Base-by-base conservation (phyloP, 2,113 vertebrate genomes). In the Hemichromis elongatus region DNA sequence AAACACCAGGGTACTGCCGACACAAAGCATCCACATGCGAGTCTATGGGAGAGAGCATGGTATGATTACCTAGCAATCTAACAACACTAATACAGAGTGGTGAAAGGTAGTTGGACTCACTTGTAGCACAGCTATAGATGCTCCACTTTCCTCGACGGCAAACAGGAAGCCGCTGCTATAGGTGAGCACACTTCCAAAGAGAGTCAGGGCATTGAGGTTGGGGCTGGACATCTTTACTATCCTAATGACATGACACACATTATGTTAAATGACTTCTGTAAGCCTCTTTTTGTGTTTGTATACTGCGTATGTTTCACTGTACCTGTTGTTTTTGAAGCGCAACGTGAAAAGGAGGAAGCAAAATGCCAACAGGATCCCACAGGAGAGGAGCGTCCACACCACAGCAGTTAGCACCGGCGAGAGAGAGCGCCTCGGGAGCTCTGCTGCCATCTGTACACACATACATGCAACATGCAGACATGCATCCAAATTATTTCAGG, bases 211-310 rank as follows among this genome's bases (percentile, higher is more conserved):
- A 45, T 99, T 99, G 92, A 99, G 97, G 89, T 99, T 99, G 87
- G 99, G 99, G 88, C 99, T 99, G 93, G 98, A 99, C 99, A 99
- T 99, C 97, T 99, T 99, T 94, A 99, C 98, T 56, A 99, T 98
- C 96, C 99, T 99, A 89, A 88, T 61, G 19, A 70, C 14, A 33
- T n/a, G 37, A 84, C 45, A 77, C 35, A 86, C 12, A 68, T 9
- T 53, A 18, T 18, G 7, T 83, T 21, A 35, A 18, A 24, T 35
- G 3, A 35, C 50, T 78, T 47, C 18, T 59, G 40, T 18, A 50
- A 14, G 5, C 4, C n/a, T 26, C 26, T 82, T 3, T 86, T 13
- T 21, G 5, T 24, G 61, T 75, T 42, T 37, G 8, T 11, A 21
- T 9, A 16, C 70, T 75, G 26, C 1, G 3, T 30, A 13, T 28